These are phyloP conservation scores for Trinectes maculatus DNA, from an alignment of 2,113 vertebrate genomes.

Conservation along the genomic window DNA sequence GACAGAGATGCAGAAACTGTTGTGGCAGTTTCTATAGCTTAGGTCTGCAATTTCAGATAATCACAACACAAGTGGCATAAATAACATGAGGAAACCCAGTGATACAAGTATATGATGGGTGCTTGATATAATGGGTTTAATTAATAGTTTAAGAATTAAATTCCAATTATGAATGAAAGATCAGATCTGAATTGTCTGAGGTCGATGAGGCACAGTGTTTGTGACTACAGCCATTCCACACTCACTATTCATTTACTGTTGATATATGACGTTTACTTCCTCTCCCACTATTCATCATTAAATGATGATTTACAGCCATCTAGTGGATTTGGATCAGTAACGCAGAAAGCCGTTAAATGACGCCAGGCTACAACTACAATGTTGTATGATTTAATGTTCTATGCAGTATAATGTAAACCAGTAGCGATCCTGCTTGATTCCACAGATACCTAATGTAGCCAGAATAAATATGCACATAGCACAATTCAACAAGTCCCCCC, in stretches of 20 bases:
- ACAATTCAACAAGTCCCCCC: too few species aligned
- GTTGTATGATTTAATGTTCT: too few species aligned
- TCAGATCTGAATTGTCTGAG: neutral
- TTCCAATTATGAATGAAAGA: neutral
- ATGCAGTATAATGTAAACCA: too few species aligned
- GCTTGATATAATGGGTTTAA: neutral
- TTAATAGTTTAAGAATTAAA: neutral
- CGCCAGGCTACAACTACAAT: neutral
- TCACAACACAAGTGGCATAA: neutral
- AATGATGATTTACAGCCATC: slow-evolving; percentile 55
- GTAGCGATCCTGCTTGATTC: too few species aligned
- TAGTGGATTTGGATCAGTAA: slow-evolving; percentile 55
- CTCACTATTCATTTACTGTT: neutral
- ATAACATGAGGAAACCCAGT: neutral
- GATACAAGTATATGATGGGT: neutral
- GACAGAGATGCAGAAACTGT: neutral
- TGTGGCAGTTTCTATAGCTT: neutral
- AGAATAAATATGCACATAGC: too few species aligned
- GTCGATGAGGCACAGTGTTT: neutral
- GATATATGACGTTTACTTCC: neutral
- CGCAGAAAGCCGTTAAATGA: neutral
- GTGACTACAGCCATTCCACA: slow-evolving; percentile 4
- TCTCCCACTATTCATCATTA: neutral
- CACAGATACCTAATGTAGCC: too few species aligned
- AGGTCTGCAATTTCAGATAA: slow-evolving; percentile 31